Conservation (phyloP, 2,797 vertebrate genomes). For the Paedocypris micromegethes region DNA sequence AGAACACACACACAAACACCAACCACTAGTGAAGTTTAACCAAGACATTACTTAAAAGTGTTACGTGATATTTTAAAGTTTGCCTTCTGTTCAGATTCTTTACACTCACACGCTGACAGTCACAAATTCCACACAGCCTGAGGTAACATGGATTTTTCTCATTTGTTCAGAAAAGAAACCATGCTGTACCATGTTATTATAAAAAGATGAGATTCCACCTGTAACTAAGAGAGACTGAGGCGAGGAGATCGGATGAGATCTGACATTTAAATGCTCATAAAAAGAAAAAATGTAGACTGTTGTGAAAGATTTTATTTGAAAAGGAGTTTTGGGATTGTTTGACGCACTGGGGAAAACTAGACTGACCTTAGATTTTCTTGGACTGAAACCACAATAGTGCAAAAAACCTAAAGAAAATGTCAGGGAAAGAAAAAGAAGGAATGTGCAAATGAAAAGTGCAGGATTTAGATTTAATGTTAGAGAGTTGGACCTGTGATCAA, state of each 20-base stretch:
- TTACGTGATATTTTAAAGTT: background rate
- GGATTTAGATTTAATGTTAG: too few species aligned
- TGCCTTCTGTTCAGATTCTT: background rate
- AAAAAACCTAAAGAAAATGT: conserved; percentile 49
- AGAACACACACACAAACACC: too few species aligned
- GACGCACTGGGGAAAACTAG: conserved; percentile 1
- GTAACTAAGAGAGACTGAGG: background rate
- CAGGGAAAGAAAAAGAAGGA: conserved; percentile 53
- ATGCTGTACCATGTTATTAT: background rate
- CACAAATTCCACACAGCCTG: background rate
- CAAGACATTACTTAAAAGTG: too few species aligned
- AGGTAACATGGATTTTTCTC: background rate
- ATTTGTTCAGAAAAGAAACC: background rate
- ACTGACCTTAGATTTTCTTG: conserved; percentile 10
- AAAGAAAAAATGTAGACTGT: background rate
- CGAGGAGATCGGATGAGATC: background rate
- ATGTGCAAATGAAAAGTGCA: conserved; percentile 28
- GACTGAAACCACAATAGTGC: background rate
- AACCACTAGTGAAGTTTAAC: too few species aligned
- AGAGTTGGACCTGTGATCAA: conserved; percentile 6
- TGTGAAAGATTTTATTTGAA: conserved; percentile 6
- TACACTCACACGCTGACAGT: conserved; percentile 9
- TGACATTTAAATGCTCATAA: background rate
- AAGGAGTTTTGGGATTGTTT: conserved; percentile 4
- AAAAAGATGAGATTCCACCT: background rate